phyloP scores from a whole-genome alignment of 2,888 invertebrate species.

The Idaea aversata region DNA sequence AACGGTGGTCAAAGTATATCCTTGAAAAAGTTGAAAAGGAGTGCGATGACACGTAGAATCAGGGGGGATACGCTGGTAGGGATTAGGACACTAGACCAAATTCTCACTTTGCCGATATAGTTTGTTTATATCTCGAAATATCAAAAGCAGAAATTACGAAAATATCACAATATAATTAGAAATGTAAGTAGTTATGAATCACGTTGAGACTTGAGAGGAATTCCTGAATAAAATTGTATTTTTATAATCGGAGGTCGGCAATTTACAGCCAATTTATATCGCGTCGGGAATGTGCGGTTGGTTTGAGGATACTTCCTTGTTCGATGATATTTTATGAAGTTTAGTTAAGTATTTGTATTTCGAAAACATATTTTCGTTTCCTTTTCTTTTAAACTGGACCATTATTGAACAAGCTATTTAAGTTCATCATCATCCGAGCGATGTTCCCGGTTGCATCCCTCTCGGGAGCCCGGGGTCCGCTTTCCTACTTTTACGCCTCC shows the following conservation, averaged over 20 bases:
- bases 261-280: slow-evolving; percentile 2
- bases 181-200: neutral
- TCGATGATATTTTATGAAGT: neutral
- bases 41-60: neutral
- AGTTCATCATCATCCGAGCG: too few relatives aligned
- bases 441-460: too few relatives aligned
- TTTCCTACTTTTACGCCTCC: too few relatives aligned
- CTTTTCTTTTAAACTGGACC: too few relatives aligned
- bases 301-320: neutral
- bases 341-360: neutral
- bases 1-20: too few relatives aligned
- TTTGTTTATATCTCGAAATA: neutral
- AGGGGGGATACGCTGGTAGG: neutral
- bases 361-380: neutral
- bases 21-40: too few relatives aligned
- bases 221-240: neutral
- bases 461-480: too few relatives aligned
- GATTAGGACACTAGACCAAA: too few relatives aligned
- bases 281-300: neutral
- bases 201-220: slow-evolving; percentile 4
- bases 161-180: neutral
- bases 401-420: too few relatives aligned
- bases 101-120: neutral
- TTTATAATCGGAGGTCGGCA: neutral
- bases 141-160: neutral